These are phyloP conservation scores for Nephila pilipes DNA, from an alignment of 1,140 invertebrate genomes.

Conservation along the genomic window DNA sequence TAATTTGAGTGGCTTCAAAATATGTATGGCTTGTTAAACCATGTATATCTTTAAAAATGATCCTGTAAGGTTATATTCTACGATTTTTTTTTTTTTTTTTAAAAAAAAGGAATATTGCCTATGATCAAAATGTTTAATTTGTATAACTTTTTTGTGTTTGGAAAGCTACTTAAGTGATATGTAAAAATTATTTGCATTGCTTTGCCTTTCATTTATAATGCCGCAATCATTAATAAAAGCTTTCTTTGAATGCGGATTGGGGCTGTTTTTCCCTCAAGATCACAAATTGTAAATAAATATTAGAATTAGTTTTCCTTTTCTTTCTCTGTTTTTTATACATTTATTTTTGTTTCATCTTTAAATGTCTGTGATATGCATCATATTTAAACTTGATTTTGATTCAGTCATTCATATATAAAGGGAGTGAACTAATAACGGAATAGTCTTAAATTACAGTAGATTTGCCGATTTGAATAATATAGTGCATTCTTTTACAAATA, in stretches of 20 bases:
- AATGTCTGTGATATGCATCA: slow-evolving; percentile 49
- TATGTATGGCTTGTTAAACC: not conserved
- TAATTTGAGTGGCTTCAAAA: too few species aligned
- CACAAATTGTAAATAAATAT: not conserved
- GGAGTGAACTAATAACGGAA: too few species aligned
- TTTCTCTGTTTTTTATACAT: slow-evolving; percentile 14
- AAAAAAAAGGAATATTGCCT: not conserved
- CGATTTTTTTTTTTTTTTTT: too few species aligned
- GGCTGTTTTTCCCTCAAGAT: not conserved
- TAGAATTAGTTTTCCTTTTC: not conserved
- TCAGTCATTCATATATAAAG: not conserved
- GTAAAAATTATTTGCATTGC: not conserved
- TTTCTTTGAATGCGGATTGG: not conserved
- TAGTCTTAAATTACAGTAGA: too few species aligned
- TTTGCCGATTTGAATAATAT: too few species aligned
- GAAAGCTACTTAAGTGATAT: slow-evolving; percentile 9
- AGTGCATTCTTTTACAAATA: too few species aligned
- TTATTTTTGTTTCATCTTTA: slow-evolving; percentile 13
- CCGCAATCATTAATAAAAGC: not conserved
- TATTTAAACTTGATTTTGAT: slow-evolving; percentile 1
- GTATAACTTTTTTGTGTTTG: not conserved
- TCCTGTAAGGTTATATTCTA: too few species aligned
- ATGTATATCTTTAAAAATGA: too few species aligned
- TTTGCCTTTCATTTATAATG: not conserved
- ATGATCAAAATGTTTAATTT: slow-evolving; percentile 14